phyloP scores from a whole-genome alignment of 2,797 vertebrate species.

The Ambastaia sidthimunki region DNA sequence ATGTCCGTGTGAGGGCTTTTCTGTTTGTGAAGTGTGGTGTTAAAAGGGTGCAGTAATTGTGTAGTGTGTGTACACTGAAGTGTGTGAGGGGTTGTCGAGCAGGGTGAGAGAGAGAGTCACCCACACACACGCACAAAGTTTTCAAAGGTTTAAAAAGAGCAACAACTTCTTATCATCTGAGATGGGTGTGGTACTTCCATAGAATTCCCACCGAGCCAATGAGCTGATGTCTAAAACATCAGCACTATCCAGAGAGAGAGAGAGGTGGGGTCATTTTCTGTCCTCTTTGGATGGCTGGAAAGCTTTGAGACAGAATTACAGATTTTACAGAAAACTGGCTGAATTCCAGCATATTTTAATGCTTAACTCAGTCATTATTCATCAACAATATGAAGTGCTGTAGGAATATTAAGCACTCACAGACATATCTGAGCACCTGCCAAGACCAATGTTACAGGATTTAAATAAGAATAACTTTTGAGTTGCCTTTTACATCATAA shows the following conservation, averaged over 20 bases:
- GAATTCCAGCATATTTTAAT: slow-evolving; percentile 34
- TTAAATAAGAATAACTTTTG: slow-evolving; percentile 10
- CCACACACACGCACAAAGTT: slow-evolving; percentile 13
- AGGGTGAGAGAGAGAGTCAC: slow-evolving; percentile 1
- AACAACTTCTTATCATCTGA: slow-evolving; percentile 45
- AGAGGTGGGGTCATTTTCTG: slow-evolving; percentile 52
- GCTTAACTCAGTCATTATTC: slow-evolving; percentile 7
- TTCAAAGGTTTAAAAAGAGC: slow-evolving; percentile 1
- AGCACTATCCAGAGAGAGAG: slow-evolving; percentile 33
- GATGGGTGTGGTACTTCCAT: slow-evolving; percentile 62
- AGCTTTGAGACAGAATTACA: slow-evolving; percentile 28
- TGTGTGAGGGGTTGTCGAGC: slow-evolving; percentile 4
- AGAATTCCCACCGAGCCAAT: slow-evolving; percentile 57
- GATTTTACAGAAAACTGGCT: slow-evolving; percentile 16
- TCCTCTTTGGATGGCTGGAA: slow-evolving; percentile 4
- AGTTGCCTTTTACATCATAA: not conserved
- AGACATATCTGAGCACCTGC: slow-evolving; percentile 1
- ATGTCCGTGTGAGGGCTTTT: not conserved
- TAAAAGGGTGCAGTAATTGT: slow-evolving; percentile 3
- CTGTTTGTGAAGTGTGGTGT: slow-evolving; percentile 16
- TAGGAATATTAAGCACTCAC: not conserved
- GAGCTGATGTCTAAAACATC: slow-evolving; percentile 48
- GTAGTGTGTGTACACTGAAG: not conserved
- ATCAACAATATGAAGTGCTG: not conserved
- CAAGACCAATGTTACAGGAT: not conserved